phyloP scores from a whole-genome alignment of 2,113 vertebrate species.

The Lamprologus lemairii region DNA sequence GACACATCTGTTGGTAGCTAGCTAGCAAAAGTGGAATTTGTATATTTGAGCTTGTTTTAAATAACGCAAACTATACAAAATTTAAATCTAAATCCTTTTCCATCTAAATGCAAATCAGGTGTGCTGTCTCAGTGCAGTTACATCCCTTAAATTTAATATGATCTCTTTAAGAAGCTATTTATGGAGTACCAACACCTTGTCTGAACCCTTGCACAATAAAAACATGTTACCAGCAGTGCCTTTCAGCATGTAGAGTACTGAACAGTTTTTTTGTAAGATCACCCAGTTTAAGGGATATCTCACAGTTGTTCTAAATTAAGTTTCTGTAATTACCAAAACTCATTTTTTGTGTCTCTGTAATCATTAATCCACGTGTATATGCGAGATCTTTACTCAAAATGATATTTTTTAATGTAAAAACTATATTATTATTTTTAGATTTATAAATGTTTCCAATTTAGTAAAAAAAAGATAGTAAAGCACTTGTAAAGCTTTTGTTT shows the following conservation, averaged over 20 bases:
- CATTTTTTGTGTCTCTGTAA: background rate
- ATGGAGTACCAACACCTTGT: background rate
- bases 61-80: background rate
- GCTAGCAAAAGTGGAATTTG: background rate
- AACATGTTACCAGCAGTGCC: background rate
- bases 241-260: background rate
- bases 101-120: background rate
- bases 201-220: background rate
- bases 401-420: background rate
- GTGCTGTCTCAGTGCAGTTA: background rate
- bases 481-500: no score
- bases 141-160: background rate
- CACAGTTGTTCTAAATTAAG: background rate
- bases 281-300: background rate
- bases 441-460: fast-evolving
- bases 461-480: background rate
- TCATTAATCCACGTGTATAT: background rate
- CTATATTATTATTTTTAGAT: background rate
- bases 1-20: background rate
- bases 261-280: background rate
- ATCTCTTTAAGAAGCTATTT: background rate
- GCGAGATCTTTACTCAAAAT: background rate
- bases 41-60: background rate
- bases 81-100: background rate
- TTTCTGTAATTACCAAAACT: background rate